phyloP scores from a whole-genome alignment of 1,140 invertebrate species.

The Oryctes rhinoceros region DNA sequence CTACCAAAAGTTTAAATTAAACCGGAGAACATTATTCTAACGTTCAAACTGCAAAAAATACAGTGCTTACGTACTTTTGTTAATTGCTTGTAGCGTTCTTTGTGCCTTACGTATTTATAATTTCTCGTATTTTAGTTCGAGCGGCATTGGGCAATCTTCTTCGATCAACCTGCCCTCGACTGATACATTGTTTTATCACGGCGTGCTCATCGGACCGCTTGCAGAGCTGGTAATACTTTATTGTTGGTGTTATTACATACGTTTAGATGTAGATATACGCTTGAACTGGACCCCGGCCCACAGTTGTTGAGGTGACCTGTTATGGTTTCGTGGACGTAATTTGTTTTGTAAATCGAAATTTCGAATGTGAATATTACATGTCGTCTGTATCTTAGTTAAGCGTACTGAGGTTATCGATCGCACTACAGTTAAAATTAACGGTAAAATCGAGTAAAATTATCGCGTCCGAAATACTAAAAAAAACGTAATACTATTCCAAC shows the following conservation, averaged over 20 bases:
- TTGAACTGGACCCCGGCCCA: constrained; percentile 29
- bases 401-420: background rate
- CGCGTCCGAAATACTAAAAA: no score
- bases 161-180: constrained; percentile 12
- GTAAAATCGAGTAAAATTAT: no score
- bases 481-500: no score
- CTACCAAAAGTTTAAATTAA: no score
- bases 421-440: no score
- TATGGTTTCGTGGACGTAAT: constrained; percentile 28
- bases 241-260: constrained; percentile 49
- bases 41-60: no score
- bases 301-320: background rate
- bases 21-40: no score
- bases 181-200: constrained; percentile 45
- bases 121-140: constrained; percentile 15
- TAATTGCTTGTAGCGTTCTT: background rate
- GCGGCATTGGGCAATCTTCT: constrained; percentile 10
- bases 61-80: background rate
- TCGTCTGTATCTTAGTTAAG: background rate
- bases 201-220: constrained; percentile 48
- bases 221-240: constrained; percentile 46
- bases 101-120: background rate
- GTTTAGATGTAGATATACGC: constrained; percentile 44
- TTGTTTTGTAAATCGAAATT: constrained; percentile 36
- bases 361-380: constrained; percentile 14